Evolutionary conservation across 2,797 vertebrate genomes (phyloP).

Genomic region (Sibirionetta formosa): DNA sequence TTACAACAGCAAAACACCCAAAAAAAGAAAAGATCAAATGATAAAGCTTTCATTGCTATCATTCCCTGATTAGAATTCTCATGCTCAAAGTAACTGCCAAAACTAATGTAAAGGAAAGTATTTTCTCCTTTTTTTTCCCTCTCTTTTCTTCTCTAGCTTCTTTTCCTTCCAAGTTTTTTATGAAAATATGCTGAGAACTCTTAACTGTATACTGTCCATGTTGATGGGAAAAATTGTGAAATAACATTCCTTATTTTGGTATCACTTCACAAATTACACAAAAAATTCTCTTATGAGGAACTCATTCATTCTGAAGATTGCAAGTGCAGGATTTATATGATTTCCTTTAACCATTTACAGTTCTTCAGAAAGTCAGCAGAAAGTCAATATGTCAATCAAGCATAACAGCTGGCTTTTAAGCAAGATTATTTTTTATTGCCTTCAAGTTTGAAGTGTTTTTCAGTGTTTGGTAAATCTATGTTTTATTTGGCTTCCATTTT

Average conservation of each 20-base stretch:
- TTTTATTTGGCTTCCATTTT: background rate
- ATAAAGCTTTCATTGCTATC: background rate
- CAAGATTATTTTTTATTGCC: background rate
- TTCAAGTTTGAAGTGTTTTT: background rate
- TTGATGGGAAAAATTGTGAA: background rate
- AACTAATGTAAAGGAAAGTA: background rate
- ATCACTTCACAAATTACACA: background rate
- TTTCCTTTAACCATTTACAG: background rate
- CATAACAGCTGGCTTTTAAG: background rate
- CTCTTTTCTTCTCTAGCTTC: background rate
- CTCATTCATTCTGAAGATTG: background rate
- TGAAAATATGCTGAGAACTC: background rate
- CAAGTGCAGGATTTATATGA: background rate
- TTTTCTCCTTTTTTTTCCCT: background rate
- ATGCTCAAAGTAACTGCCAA: background rate
- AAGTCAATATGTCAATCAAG: background rate
- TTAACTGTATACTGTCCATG: background rate
- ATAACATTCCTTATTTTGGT: background rate
- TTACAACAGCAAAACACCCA: slow-evolving; percentile 25
- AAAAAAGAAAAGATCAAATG: background rate
- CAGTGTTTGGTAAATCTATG: background rate
- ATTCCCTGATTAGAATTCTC: background rate
- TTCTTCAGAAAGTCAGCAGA: slow-evolving; percentile 1
- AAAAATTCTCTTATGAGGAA: background rate
- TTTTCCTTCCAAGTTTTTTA: background rate